phyloP scores from a whole-genome alignment of 2,113 vertebrate species.

The Vulpes ferrilata region DNA sequence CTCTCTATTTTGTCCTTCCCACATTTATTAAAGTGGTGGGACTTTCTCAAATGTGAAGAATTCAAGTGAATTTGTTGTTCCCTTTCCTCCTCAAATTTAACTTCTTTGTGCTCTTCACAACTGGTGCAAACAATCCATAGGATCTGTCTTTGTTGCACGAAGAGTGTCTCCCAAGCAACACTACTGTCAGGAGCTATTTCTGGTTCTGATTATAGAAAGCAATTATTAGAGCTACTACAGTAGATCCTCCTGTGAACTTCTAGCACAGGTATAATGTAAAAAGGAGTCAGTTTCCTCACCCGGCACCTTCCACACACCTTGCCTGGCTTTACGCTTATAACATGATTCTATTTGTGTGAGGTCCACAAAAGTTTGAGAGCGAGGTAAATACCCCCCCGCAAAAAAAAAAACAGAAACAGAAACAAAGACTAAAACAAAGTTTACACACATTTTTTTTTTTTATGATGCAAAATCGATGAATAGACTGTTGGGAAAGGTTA shows the following conservation, averaged over 20 bases:
- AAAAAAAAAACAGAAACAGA: background rate
- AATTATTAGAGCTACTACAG: background rate
- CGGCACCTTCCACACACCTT: accelerated
- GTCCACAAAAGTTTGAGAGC: background rate
- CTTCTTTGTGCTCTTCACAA: background rate
- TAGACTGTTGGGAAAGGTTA: background rate
- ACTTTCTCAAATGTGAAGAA: background rate
- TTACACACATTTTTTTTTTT: background rate
- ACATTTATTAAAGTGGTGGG: background rate
- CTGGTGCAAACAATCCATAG: slow-evolving; percentile 49
- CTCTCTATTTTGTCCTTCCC: background rate
- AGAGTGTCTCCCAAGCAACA: slow-evolving; percentile 72
- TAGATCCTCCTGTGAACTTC: background rate
- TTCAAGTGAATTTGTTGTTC: background rate
- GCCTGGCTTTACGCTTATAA: background rate
- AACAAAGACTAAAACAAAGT: background rate
- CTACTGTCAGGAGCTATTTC: slow-evolving; percentile 72
- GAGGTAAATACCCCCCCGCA: background rate
- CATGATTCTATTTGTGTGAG: background rate
- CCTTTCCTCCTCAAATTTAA: background rate
- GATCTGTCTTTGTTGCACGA: slow-evolving; percentile 55
- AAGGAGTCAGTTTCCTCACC: background rate
- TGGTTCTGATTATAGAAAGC: accelerated
- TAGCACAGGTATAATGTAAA: background rate
- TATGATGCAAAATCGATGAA: background rate